Base-by-base conservation (phyloP, 2,113 vertebrate genomes). In the Upupa epops region DNA sequence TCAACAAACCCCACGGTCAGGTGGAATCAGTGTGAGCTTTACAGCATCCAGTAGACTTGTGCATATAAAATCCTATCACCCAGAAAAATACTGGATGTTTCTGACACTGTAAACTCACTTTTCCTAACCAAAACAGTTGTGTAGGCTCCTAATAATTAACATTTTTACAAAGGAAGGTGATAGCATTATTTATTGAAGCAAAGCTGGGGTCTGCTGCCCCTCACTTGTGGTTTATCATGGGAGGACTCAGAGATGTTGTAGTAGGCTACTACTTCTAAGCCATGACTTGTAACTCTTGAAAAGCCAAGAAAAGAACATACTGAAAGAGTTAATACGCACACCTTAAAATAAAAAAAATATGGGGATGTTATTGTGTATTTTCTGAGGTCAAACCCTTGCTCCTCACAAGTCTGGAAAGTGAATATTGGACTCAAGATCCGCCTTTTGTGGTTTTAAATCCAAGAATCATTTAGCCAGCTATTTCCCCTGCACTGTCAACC, bases 401-500 rank as follows among this genome's bases (percentile, higher is more conserved):
- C 71, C n/a, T 82, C 61, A 13, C 46, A 89, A 94, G 48, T 89
- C 1, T 93, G 78, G 87, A 93, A 92, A 96, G 90, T 72, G 84
- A 89, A 69, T 88, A 88, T 55, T 80, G 78, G 89, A 93, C 54
- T 85, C 72, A 34, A 2, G 58, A 88, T 83, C 64, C 60, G 59
- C 7, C 79, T 92, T 89, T 61, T 77, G 56, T 59, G 60, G 64
- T 94, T 95, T 78, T 45, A 86, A 89, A 93, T 79, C 82, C 86
- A 80, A 79, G 65, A 51, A 54, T 92, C 54, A 73, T 29, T 78
- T 87, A 79, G 34, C 51, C 59, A 75, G 69, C 49, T 88, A 66
- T 89, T 95, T 96, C 92, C 78, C 58, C 54, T 82, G 56, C 32
- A 75, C 45, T 91, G 88, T 56, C 71, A 92, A 94, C 93, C 89